Evolutionary conservation across 2,888 invertebrate species (phyloP).

Genomic region (Blomia tropicalis): DNA sequence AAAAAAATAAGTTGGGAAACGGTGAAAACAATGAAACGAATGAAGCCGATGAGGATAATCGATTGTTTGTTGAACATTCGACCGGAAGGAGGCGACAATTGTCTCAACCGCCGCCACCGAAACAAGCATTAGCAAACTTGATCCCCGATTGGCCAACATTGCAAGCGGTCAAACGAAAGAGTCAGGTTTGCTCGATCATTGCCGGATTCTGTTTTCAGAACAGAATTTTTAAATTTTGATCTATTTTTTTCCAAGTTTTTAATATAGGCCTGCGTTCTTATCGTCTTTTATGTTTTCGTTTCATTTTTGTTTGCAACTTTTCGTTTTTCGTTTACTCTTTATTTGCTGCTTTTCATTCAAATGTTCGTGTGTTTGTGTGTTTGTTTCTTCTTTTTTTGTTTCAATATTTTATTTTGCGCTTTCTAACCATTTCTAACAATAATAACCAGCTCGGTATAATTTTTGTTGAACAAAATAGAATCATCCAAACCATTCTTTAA

Average conservation of each 20-base stretch:
- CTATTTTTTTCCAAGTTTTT: not conserved
- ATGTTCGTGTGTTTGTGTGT: not conserved
- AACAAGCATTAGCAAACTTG: conserved; percentile 38
- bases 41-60: not conserved
- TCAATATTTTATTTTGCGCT: not conserved
- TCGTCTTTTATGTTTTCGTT: conserved; percentile 12
- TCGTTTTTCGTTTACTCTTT: not conserved
- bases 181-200: conserved; percentile 33
- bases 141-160: conserved; percentile 64
- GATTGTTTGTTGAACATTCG: not conserved
- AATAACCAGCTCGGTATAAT: no score
- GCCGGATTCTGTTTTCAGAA: not conserved
- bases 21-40: no score
- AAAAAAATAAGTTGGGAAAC: no score
- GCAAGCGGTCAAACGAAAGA: conserved; percentile 31
- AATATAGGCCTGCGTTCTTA: not conserved
- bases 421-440: not conserved
- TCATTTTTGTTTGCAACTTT: conserved; percentile 5
- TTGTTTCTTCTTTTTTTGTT: conserved; percentile 1
- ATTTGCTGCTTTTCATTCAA: not conserved
- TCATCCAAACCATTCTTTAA: not conserved
- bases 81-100: not conserved
- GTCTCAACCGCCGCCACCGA: conserved; percentile 26
- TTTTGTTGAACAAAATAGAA: no score
- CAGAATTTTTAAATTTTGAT: not conserved